Evolutionary conservation across 2,797 vertebrate genomes (phyloP), one percentile per base, ranked within the genome.

Genomic region (Epinephelus malabaricus): DNA sequence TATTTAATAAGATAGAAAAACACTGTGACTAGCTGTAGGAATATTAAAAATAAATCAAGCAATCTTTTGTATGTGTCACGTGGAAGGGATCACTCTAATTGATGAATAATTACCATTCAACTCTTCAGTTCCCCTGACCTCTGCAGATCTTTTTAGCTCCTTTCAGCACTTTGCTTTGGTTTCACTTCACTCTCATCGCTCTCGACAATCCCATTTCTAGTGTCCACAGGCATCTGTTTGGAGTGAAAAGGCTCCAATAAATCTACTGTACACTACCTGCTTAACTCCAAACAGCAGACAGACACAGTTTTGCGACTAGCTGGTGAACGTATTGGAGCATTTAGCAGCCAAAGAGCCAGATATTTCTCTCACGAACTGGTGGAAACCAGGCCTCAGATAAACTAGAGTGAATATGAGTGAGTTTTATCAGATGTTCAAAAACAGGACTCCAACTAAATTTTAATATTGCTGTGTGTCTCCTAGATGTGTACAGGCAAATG

Each of bases 351-450:
- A 56, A 47, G n/a, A 66, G 45, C 13, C 59, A 56, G 46, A 69
- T 55, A 34, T 49, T 53, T 76, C n/a, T n/a, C 25, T 62, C 27
- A 45, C 2, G 34, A 51, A 21, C 10, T 60, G 65, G 46, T 61
- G 25, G 66, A 27, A 23, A 69, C 53, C 21, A 12, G 17, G 18
- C 10, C 10, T 19, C 34, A 53, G 30, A 5, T 34, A 27, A 56
- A 51, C 1, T 0, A n/a, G 15, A 10, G 11, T 43, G 40, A 43
- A 43, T 43, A 12, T 43, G 40, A n/a, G n/a, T n/a, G 40, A 43
- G 11, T 43, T 43, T 12, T 9, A 43, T 10, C 40, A 43, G 40
- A 2, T 43, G 40, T 9, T 43, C 9, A 10, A 9, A 11, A 43
- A 43, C 11, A 43, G 3, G 11, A 12, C 9, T 43, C 40, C 11